Evolutionary conservation across 2,888 invertebrate genomes (phyloP).

Genomic region (Gryllus longicercus): DNA sequence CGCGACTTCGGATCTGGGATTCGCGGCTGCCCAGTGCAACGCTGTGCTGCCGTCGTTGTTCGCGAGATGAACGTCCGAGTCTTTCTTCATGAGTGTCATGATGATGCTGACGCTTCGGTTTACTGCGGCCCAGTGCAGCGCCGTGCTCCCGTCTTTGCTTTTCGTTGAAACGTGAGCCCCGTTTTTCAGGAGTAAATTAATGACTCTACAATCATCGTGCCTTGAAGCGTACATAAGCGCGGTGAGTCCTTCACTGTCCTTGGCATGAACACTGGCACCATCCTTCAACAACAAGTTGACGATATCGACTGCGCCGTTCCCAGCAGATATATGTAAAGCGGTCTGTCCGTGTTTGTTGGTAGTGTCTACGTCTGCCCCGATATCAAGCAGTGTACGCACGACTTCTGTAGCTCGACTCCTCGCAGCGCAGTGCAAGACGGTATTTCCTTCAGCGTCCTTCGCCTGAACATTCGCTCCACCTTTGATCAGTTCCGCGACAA

Average conservation of each 20-base stretch:
- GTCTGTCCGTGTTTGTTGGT: too few species aligned
- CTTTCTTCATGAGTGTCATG: conserved; percentile 27
- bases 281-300: conserved; percentile 26
- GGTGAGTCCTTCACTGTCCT: background rate
- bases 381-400: too few species aligned
- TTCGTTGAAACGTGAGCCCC: too few species aligned
- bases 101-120: background rate
- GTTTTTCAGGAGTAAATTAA: too few species aligned
- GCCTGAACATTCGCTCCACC: conserved; percentile 25
- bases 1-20: too few species aligned
- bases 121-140: conserved; percentile 21
- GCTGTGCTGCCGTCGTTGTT: conserved; percentile 28
- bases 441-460: conserved; percentile 20
- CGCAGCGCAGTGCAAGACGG: background rate
- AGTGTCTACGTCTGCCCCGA: too few species aligned
- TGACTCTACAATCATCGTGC: too few species aligned
- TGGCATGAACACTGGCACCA: conserved; percentile 23
- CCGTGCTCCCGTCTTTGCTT: conserved; percentile 1
- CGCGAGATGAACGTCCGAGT: conserved; percentile 20
- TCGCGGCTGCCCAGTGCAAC: conserved; percentile 20
- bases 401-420: too few species aligned
- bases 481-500: conserved; percentile 23
- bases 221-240: background rate
- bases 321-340: conserved; percentile 26
- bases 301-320: background rate